Percentiles rank a stretch among this genome's conserved stretches.
Conservation (phyloP, 2,113 vertebrate genomes). For the Ploceus nigricollis region DNA sequence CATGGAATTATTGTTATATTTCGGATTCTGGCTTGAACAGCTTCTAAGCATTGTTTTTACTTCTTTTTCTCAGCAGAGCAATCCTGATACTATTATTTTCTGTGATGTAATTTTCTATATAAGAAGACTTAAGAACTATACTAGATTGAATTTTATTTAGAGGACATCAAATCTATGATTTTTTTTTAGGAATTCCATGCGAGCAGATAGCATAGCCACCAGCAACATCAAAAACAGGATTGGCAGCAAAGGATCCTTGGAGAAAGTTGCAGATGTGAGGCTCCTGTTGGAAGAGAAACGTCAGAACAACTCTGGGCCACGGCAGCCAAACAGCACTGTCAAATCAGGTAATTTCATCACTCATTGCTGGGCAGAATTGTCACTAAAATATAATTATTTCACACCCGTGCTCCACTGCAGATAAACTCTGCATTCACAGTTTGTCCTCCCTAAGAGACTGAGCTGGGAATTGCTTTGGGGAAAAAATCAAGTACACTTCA, state of each 20-base stretch:
- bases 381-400: background rate
- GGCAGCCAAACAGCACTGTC: slow-evolving; percentile 59
- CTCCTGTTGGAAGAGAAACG: slow-evolving; percentile 93
- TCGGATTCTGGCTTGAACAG: background rate
- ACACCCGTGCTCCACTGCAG: background rate
- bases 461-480: background rate
- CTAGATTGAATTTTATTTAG: background rate
- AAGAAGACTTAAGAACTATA: background rate
- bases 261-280: slow-evolving; percentile 88
- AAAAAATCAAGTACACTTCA: background rate
- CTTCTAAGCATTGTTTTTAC: background rate
- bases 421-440: background rate
- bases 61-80: background rate
- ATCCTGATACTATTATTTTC: background rate
- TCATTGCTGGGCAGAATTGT: background rate
- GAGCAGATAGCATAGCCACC: slow-evolving; percentile 74
- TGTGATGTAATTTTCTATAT: background rate
- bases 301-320: slow-evolving; percentile 75
- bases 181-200: slow-evolving; percentile 79
- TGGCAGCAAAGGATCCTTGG: slow-evolving; percentile 77
- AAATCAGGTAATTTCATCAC: slow-evolving; percentile 81
- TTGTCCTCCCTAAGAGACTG: background rate
- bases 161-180: background rate
- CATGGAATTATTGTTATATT: background rate
- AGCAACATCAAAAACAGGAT: slow-evolving; percentile 87